phyloP scores from a whole-genome alignment of 2,888 invertebrate species.

The Glaucopsyche alexis region DNA sequence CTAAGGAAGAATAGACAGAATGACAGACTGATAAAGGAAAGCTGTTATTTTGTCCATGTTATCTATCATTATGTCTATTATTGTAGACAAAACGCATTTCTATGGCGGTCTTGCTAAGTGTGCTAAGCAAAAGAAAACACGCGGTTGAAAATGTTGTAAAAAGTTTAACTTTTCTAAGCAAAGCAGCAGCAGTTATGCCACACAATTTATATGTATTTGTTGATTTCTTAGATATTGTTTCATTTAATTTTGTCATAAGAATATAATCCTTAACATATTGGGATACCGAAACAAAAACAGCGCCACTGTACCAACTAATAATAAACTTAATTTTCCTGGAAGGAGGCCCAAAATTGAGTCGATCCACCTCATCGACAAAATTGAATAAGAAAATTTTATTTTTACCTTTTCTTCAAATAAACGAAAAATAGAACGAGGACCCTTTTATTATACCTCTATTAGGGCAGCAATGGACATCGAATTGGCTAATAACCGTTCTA shows the following conservation, averaged over 20 bases:
- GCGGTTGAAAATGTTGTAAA: too few relatives aligned
- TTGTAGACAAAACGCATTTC: too few relatives aligned
- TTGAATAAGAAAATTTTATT: constrained; percentile 69
- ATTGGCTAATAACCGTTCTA: constrained; percentile 79
- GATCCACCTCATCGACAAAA: constrained; percentile 51
- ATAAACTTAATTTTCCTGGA: constrained; percentile 22
- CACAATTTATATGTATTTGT: too few relatives aligned
- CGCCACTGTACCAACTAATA: constrained; percentile 24
- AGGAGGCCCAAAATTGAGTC: constrained; percentile 43
- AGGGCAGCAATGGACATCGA: constrained; percentile 74
- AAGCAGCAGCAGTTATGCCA: too few relatives aligned
- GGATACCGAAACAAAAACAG: not conserved
- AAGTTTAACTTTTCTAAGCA: too few relatives aligned
- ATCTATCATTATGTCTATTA: too few relatives aligned
- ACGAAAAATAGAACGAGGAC: constrained; percentile 65
- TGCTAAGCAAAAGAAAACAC: too few relatives aligned
- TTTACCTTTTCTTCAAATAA: constrained; percentile 65
- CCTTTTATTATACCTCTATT: constrained; percentile 78
- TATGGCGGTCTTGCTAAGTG: too few relatives aligned
- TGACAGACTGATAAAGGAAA: too few relatives aligned
- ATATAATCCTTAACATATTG: not conserved
- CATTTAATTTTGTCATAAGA: not conserved
- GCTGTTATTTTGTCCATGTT: too few relatives aligned
- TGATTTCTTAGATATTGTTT: too few relatives aligned
- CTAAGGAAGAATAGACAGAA: too few relatives aligned